Evolutionary conservation across 2,113 vertebrate genomes (phyloP), one percentile per base, ranked within the genome.

Genomic region (Genyomyrus donnyi): DNA sequence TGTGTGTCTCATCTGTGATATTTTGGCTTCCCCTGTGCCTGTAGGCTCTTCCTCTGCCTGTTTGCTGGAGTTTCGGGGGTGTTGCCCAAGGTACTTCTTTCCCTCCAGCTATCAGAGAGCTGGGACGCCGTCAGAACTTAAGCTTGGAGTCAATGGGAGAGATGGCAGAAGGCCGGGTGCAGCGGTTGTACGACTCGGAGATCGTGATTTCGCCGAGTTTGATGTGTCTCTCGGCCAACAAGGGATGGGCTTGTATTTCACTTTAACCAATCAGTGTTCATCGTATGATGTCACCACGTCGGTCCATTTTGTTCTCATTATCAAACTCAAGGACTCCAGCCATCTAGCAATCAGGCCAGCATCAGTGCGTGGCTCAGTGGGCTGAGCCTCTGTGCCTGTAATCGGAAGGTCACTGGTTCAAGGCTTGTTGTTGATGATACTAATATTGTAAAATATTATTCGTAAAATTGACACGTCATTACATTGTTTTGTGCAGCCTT

Each of bases 41-140:
- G 50, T 92, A 99, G 98, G 94, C 99, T 99, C 93, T 99, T 99
- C 94, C 96, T 99, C 62, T 99, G 98, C 93, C 95, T 99, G 88
- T 98, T 99, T 94, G 97, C 97, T 53, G 98, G 98, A 13, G 90
- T 95, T 21, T 94, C 95, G 0, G 96, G 96, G 87, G 94, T 90
- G 0, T 93, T 99, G 90, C 98, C 98, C 5, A 97, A 97, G 96
- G 98, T 99, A 94, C 5, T 70, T 27, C n/a, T 56, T 11, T 89
- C 27, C 4, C 15, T 7, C 42, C 13, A 48, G 31, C 85, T 3
- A 15, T 53, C 50, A 62, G 7, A 42, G 24, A 52, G n/a, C 74
- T 66, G n/a, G 9, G 19, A 53, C 39, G n/a, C 17, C 5, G 42
- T 46, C 52, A 42, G 45, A 46, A 62, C 13, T 10, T 17, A 17